Evolutionary conservation across 2,113 vertebrate genomes (phyloP), one percentile per base, ranked within the genome.

Genomic region (Furnarius figulus): DNA sequence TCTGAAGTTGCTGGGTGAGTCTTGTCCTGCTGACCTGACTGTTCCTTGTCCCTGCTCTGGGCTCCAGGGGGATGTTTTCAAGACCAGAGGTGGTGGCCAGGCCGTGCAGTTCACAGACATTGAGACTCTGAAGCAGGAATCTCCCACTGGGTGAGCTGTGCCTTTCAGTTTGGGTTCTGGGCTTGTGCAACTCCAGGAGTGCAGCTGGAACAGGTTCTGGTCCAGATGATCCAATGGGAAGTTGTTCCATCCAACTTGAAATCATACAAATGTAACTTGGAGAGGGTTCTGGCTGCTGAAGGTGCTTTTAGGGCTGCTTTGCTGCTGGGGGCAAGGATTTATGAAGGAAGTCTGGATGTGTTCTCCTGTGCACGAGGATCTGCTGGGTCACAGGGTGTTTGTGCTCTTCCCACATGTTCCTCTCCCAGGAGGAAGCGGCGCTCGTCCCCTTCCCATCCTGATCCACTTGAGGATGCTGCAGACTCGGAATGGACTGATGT

Each of bases 71-170:
- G 99, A 99, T 3, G 99, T 99, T n/a, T 99, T 98, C 79, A 99
- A 98, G 96, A 99, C 99, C 52, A 97, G 99, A 87, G 98, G 99
- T 7, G 99, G 99, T 0, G 99, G 99, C 81, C 99, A 99, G 91
- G 95, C 99, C 2, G 99, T 99, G 81, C 99, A 99, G 87, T 99
- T 99, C 97, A 99, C 99, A 0, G 99, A 99, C 78, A 98, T 99
- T 6, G 99, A 99, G 97, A 99, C 99, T 3, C 97, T 99, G 61
- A 99, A 97, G 81, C 99, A 99, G 86, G 98, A 99, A 96, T 98
- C 98, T 20, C 97, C 99, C 44, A 96, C 97, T 2, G 97, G 96
- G 80, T 97, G 97, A 96, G 97, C 86, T 63, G 39, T 10, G 5
- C 7, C 16, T 31, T 22, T 19, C 1, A 12, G 22, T 50, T 9